A percentile compares a stretch with the other conserved stretches of the same genome.
Conservation (phyloP, 2,888 invertebrate species). For the Phyllotreta striolata region DNA sequence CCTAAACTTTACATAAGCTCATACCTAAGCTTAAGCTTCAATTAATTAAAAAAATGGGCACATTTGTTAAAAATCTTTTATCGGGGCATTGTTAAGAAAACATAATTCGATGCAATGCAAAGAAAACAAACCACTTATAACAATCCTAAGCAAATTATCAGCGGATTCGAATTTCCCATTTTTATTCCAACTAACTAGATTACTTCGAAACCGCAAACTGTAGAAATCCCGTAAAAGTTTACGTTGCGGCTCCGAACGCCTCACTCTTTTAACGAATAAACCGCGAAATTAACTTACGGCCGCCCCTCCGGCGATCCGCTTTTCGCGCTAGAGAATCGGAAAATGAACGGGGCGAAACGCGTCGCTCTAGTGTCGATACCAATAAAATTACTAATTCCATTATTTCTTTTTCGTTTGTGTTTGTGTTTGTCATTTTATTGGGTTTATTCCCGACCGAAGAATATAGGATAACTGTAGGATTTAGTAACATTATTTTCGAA, state of each 20-base stretch:
- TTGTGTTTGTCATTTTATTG: slow-evolving; percentile 21
- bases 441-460: slow-evolving; percentile 1
- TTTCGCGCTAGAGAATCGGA: slow-evolving; percentile 23
- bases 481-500: too few species aligned
- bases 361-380: slow-evolving; percentile 27
- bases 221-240: slow-evolving; percentile 7
- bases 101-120: too few species aligned
- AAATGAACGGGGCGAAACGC: slow-evolving; percentile 22
- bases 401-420: slow-evolving; percentile 14
- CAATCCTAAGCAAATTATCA: too few species aligned
- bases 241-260: not conserved
- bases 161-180: slow-evolving; percentile 9
- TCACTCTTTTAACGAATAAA: slow-evolving; percentile 11
- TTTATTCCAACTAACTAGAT: slow-evolving; percentile 5
- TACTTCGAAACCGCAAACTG: slow-evolving; percentile 4
- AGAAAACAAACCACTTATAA: too few species aligned
- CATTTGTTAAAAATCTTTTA: too few species aligned
- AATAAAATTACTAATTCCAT: slow-evolving; percentile 40
- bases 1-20: too few species aligned
- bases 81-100: too few species aligned
- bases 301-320: slow-evolving; percentile 12
- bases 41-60: too few species aligned
- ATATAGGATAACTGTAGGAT: not conserved
- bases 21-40: too few species aligned
- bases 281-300: slow-evolving; percentile 18